A percentile compares a stretch with the other conserved stretches of the same genome.
phyloP scores from a whole-genome alignment of 2,113 vertebrate species.

The Gymnobelideus leadbeateri region DNA sequence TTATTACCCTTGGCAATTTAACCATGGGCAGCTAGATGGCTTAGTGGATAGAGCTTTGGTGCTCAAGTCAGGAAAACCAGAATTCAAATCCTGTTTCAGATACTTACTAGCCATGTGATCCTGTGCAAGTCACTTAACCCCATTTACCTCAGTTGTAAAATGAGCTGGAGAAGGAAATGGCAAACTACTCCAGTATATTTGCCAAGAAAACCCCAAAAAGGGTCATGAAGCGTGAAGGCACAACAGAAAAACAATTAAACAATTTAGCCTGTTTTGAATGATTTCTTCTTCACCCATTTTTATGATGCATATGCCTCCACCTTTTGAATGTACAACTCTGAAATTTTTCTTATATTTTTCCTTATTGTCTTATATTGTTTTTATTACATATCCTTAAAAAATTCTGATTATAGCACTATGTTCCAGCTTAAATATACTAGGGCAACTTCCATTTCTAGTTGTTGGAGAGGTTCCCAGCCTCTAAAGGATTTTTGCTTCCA shows the following conservation, averaged over 20 bases:
- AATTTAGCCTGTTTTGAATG: background rate
- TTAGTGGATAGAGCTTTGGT: too few relatives aligned
- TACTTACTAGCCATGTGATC: too few relatives aligned
- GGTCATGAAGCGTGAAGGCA: background rate
- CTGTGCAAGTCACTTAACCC: background rate
- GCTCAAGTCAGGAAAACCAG: too few relatives aligned
- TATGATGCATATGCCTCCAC: background rate
- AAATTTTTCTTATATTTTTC: background rate
- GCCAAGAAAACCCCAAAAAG: background rate
- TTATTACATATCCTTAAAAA: background rate
- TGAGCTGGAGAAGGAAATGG: background rate
- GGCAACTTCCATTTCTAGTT: constrained; percentile 9
- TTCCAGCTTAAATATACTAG: background rate
- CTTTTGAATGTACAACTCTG: background rate
- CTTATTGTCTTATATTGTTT: background rate
- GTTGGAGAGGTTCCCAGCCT: background rate
- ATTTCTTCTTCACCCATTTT: background rate
- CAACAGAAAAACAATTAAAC: background rate
- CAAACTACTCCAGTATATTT: background rate
- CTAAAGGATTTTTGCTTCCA: background rate
- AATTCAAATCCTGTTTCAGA: too few relatives aligned
- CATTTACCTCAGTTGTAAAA: background rate
- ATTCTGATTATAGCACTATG: background rate
- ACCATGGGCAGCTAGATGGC: too few relatives aligned
- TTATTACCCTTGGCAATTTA: too few relatives aligned